Conservation (phyloP, 53 echinoderm and acorn worm genomes). For the Temnopleurus reevesii region DNA sequence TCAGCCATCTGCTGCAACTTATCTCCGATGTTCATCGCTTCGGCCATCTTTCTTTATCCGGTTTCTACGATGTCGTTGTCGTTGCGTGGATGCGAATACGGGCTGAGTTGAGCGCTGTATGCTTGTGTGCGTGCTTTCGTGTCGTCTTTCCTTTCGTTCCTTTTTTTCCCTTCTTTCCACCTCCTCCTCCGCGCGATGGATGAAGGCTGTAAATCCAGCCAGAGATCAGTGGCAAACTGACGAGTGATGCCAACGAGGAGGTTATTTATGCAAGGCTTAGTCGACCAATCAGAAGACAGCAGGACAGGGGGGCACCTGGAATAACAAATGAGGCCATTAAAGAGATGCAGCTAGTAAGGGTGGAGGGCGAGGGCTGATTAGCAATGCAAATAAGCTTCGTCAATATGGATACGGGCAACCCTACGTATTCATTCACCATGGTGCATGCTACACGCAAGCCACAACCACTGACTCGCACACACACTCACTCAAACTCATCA, state of each 20-base stretch:
- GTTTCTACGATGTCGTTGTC: neutral
- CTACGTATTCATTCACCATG: slow-evolving; percentile 17
- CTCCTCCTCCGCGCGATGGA: slow-evolving; percentile 8
- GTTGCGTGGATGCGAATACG: neutral
- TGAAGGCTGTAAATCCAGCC: slow-evolving; percentile 54
- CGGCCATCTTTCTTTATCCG: slow-evolving; percentile 45
- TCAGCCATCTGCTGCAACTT: slow-evolving; percentile 51
- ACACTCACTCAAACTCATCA: neutral
- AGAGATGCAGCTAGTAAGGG: slow-evolving; percentile 44
- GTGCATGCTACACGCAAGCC: neutral
- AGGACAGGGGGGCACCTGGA: slow-evolving; percentile 49
- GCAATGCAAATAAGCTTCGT: slow-evolving; percentile 58
- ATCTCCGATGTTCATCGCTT: slow-evolving; percentile 53
- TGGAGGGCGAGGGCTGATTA: slow-evolving; percentile 52
- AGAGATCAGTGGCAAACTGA: slow-evolving; percentile 53
- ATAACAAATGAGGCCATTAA: slow-evolving; percentile 62
- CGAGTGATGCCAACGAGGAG: slow-evolving; percentile 47
- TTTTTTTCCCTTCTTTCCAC: slow-evolving; percentile 3
- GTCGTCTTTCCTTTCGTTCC: slow-evolving; percentile 2
- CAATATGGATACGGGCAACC: slow-evolving; percentile 17
- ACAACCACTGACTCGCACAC: slow-evolving; percentile 1
- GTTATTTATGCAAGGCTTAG: slow-evolving; percentile 55
- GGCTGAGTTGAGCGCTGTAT: neutral
- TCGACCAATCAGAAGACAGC: slow-evolving; percentile 44
- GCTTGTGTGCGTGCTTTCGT: neutral